Base-by-base conservation (phyloP, 2,797 vertebrate genomes). In the Aratinga solstitialis region DNA sequence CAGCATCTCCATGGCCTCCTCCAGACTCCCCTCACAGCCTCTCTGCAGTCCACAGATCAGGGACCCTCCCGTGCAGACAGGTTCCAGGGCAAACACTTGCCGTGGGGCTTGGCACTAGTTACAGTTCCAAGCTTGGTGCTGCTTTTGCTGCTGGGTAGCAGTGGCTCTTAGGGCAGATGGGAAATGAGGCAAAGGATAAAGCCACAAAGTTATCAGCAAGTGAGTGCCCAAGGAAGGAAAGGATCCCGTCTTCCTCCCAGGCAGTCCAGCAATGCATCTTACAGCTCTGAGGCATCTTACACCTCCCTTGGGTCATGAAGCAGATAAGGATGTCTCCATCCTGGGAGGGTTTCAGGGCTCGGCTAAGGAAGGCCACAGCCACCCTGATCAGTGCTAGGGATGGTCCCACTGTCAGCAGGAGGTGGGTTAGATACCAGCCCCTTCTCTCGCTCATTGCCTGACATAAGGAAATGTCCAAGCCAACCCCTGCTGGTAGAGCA, bases 201-300 rank as follows among this genome's bases (percentile, higher is more conserved):
- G 30, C 23, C 68, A 47, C 29, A 34, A 76, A 45, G 13, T 34
- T 73, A 34, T 20, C 42, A 45, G 19, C 19, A 43, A 38, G 24
- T 38, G 65, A 36, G 48, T 12, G 34, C 22, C 30, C 27, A 72
- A 30, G 53, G 0, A 1, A 63, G 68, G 63, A 86, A 56, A 71
- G 62, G 30, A 53, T 23, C 45, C 24, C 5, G 2, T 47, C 21
- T 38, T 11, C n/a, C 66, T 58, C 18, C 30, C 34, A 29, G 62
- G 24, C 13, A 47, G 47, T 14, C 14, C 53, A 61, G 22, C 2
- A 3, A n/a, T 2, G 1, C 4, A 18, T 42, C 17, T 11, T 11
- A 12, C 38, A 56, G 19, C 45, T 53, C 56, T 40, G 69, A 32
- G 34, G 74, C 43, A 74, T 58, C n/a, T 58, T 58, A 58, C 54